phyloP scores from a whole-genome alignment of 1,140 invertebrate genomes.

The Hermetia illucens region DNA sequence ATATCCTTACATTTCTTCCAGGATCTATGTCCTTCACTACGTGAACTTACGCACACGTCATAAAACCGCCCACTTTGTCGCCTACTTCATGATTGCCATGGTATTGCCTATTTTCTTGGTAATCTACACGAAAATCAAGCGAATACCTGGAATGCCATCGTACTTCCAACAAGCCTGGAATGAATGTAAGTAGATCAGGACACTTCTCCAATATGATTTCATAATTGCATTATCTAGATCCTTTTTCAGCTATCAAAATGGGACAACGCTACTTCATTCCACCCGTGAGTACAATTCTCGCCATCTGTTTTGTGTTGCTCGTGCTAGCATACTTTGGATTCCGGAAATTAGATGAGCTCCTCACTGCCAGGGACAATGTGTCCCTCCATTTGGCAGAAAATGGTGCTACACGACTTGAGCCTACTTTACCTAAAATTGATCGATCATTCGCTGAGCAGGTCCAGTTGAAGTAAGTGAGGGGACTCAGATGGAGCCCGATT shows the following conservation, averaged over 20 bases:
- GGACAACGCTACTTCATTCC: conserved; percentile 28
- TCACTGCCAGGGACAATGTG: no score
- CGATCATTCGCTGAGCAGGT: no score
- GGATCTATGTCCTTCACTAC: not conserved
- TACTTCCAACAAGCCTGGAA: conserved; percentile 26
- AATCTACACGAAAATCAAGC: conserved; percentile 19
- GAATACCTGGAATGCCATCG: conserved; percentile 24
- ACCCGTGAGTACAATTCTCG: conserved; percentile 20
- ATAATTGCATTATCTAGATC: not conserved
- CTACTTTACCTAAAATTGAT: no score
- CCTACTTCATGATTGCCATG: conserved; percentile 10
- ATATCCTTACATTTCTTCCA: no score
- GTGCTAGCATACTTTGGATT: conserved; percentile 21
- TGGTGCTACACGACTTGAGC: no score
- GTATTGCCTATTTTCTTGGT: conserved; percentile 17
- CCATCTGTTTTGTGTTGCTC: conserved; percentile 19
- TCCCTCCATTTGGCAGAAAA: no score
- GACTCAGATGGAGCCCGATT: no score
- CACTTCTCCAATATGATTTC: not conserved
- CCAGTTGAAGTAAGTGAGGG: no score
- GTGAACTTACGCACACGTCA: not conserved
- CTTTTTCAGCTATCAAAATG: conserved; percentile 16
- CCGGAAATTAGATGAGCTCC: not conserved
- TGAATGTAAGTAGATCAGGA: conserved; percentile 13
- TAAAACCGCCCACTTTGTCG: not conserved